These are phyloP conservation scores for Gopherus evgoodei DNA, from an alignment of 2,113 vertebrate species.

Conservation along the genomic window DNA sequence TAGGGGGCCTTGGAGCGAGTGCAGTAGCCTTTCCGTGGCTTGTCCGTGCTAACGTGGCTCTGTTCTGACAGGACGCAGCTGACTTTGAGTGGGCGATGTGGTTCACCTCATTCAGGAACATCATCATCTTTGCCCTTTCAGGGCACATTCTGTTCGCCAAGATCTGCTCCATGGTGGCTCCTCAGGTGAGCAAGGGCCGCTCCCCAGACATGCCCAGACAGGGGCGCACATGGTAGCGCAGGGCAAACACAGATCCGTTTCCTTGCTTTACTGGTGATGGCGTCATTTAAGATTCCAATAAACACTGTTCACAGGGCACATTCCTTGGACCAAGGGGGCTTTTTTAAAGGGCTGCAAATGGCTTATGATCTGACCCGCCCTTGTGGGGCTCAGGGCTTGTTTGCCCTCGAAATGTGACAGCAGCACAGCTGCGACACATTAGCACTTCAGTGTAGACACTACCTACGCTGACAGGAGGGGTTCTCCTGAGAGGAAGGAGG, in stretches of 20 bases:
- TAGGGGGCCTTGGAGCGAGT: not conserved
- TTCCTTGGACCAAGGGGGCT: not conserved
- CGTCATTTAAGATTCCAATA: not conserved
- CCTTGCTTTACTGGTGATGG: not conserved
- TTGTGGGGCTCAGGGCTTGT: not conserved
- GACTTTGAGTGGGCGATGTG: conserved; percentile 99
- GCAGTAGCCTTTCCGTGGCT: not conserved
- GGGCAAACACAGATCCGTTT: not conserved
- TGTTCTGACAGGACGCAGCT: conserved; percentile 84
- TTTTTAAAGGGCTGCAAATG: not conserved
- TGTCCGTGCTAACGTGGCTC: not conserved
- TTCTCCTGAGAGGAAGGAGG: not conserved
- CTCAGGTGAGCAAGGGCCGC: conserved; percentile 82
- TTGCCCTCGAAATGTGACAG: not conserved
- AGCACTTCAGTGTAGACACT: not conserved
- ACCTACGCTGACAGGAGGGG: not conserved
- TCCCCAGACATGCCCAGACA: fast-evolving
- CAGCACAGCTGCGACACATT: no score
- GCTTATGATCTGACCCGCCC: not conserved
- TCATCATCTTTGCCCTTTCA: conserved; percentile 92
- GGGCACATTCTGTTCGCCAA: conserved; percentile 96
- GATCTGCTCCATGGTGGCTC: conserved; percentile 90
- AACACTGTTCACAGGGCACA: not conserved
- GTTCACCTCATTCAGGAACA: conserved; percentile 91
- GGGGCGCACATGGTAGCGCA: not conserved